Conservation (phyloP, 2,888 invertebrate genomes). For the Tetanocera ferruginea region DNA sequence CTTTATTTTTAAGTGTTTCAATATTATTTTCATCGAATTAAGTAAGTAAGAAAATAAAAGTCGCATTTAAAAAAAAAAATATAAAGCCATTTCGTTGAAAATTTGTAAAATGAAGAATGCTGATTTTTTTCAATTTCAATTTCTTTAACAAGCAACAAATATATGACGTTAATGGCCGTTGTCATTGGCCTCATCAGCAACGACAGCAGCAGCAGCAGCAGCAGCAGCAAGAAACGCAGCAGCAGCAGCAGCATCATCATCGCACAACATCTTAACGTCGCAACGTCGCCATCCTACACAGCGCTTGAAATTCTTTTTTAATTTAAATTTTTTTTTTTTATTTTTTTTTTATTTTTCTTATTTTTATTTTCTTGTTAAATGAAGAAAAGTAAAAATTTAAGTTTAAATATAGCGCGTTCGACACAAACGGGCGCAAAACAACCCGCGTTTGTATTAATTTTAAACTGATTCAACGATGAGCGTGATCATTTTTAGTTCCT, state of each 20-base stretch:
- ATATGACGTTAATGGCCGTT: constrained; percentile 47
- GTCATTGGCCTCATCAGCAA: constrained; percentile 45
- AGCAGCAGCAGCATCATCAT: constrained; percentile 7
- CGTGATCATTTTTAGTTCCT: constrained; percentile 13
- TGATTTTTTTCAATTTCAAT: constrained; percentile 23
- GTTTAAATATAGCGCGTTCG: constrained; percentile 47
- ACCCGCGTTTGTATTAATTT: constrained; percentile 38
- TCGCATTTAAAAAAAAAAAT: neutral
- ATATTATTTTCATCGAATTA: too few relatives aligned
- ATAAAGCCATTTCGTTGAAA: neutral
- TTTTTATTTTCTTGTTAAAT: constrained; percentile 7
- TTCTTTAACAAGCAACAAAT: constrained; percentile 43
- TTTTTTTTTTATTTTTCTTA: constrained; percentile 8
- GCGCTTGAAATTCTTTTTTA: constrained; percentile 11
- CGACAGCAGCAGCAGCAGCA: constrained; percentile 19
- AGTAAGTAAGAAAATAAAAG: neutral
- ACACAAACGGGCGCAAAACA: constrained; percentile 39
- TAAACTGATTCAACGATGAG: constrained; percentile 34
- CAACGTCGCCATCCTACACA: constrained; percentile 24
- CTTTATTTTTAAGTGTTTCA: too few relatives aligned
- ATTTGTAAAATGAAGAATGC: neutral
- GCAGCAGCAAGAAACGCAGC: constrained; percentile 5
- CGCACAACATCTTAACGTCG: constrained; percentile 16
- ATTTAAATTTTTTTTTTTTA: constrained; percentile 15
- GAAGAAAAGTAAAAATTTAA: constrained; percentile 39